Conservation (phyloP, 1,140 invertebrate genomes). For the Apocrypta bakeri region DNA sequence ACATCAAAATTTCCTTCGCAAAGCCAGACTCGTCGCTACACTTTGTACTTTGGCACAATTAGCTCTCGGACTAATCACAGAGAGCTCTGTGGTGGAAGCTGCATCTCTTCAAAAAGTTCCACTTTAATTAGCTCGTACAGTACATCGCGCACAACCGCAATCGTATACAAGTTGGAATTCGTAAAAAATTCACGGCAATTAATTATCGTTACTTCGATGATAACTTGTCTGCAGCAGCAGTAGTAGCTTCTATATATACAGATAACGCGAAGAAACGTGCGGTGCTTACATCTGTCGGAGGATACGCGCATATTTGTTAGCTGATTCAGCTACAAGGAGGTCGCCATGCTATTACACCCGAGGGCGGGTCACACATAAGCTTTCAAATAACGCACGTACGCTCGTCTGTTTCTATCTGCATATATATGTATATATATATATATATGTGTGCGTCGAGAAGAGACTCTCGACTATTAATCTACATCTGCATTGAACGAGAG, state of each 20-base stretch:
- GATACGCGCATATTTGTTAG: not conserved
- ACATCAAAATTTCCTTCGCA: not conserved
- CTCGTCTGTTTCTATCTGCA: too few species aligned
- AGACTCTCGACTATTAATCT: not conserved
- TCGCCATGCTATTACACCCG: not conserved
- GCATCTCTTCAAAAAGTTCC: not conserved
- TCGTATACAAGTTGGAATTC: not conserved
- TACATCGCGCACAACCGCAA: not conserved
- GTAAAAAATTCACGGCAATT: not conserved
- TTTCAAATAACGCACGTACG: not conserved
- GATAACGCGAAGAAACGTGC: not conserved
- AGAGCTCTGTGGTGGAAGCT: too few species aligned
- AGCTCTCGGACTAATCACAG: conserved; percentile 13
- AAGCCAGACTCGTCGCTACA: not conserved
- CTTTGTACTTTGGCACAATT: conserved; percentile 17
- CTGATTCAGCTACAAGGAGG: conserved; percentile 26
- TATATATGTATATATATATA: too few species aligned
- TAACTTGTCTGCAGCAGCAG: not conserved
- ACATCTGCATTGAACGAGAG: not conserved
- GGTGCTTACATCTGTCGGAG: not conserved
- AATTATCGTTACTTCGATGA: conserved; percentile 11
- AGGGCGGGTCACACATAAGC: not conserved
- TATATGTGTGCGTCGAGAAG: too few species aligned
- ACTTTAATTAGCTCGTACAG: not conserved
- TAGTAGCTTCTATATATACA: too few species aligned